Base-by-base conservation (phyloP, 2,888 invertebrate species). In the Drosophila limbata region DNA sequence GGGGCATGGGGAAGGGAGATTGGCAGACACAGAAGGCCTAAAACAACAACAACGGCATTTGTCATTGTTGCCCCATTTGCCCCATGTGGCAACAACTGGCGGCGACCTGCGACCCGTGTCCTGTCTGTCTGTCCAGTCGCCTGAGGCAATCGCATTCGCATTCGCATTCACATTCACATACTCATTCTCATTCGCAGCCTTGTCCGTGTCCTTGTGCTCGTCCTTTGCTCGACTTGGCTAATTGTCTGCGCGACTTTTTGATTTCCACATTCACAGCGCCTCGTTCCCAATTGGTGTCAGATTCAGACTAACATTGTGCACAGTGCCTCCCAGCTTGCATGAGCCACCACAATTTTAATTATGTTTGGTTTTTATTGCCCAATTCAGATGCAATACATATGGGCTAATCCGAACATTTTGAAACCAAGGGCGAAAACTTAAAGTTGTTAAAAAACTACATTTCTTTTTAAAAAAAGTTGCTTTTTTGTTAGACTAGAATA, bases 201-300 rank as follows among this genome's bases (percentile, higher is more conserved):
- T 50, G 45, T 37, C 40, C 33, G 11, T 48, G 28, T 28, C 28
- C 35, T 4, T 28, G 25, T 28, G 11, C 31, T 9, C 31, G 17
- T 21, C 45, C 15, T 25, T 28, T 35, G n/a, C 6, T 21, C 21
- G 21, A 42, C 33, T 52, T 69, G 74, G 71, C 73, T 80, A 85
- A 83, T 82, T 82, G 81, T 68, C 69, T 68, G 69, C 77, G 70
- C 77, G 66, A 82, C 76, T 69, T 82, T 77, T 77, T 72, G 53
- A 62, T 77, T 74, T 69, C 52, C 68, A 69, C 56, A 56, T 56
- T 56, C 44, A 35, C 35, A 25, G n/a, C 21, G 13, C 15, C 28
- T 35, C 15, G 28, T 40, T 40, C 1, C 37, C 21, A 13, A 48
- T 48, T 21, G 42, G 19, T 19, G 42, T 42, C 19, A 19, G 2